These are phyloP conservation scores for Nycticryphes semicollaris DNA, from an alignment of 2,113 vertebrate species.

Conservation along the genomic window DNA sequence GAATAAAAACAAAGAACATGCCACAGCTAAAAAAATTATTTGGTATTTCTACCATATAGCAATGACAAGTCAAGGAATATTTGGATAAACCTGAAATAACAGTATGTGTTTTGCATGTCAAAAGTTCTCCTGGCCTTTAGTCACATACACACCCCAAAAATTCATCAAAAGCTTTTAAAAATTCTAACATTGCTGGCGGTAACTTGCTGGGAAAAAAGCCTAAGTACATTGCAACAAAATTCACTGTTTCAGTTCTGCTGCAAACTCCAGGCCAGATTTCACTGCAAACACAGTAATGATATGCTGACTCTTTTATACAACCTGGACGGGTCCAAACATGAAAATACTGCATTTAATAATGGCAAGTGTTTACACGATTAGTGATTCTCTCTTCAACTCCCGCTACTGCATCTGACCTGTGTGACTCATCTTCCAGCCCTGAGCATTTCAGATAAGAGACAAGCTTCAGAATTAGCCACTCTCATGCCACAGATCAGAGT, in stretches of 20 bases:
- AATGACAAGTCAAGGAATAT: background rate
- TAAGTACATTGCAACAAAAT: background rate
- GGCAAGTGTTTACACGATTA: background rate
- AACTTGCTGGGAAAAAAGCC: background rate
- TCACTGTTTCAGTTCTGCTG: background rate
- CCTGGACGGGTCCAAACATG: background rate
- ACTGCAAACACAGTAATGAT: background rate
- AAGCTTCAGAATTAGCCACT: background rate
- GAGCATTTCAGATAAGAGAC: background rate
- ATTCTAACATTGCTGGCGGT: background rate
- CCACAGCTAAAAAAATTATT: background rate
- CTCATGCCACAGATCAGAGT: conserved; percentile 9
- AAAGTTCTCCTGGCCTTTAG: background rate
- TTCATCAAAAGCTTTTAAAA: background rate
- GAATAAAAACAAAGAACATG: background rate
- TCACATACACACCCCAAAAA: background rate
- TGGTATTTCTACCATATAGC: background rate
- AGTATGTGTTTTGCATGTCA: background rate
- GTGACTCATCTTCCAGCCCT: background rate
- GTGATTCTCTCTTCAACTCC: background rate
- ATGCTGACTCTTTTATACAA: background rate
- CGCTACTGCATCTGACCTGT: background rate
- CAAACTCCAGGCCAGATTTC: background rate
- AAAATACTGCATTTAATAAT: conserved; percentile 1
- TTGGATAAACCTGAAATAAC: background rate